phyloP scores from a whole-genome alignment of 1,140 invertebrate species.

The Leptopilina clavipes region DNA sequence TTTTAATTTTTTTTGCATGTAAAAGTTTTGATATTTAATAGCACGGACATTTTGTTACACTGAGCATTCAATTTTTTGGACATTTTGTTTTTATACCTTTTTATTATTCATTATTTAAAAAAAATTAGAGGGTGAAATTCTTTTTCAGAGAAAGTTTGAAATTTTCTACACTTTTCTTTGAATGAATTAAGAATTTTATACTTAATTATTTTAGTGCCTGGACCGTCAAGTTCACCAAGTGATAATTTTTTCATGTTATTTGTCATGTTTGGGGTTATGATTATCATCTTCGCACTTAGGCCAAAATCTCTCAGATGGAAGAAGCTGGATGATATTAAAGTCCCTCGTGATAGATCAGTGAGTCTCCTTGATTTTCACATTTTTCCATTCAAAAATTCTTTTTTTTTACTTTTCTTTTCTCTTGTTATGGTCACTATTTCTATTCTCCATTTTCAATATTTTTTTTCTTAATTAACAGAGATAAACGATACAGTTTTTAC shows the following conservation, averaged over 20 bases:
- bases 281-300: conserved; percentile 75
- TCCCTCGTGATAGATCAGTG: conserved; percentile 59
- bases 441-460: no score
- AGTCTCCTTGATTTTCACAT: conserved; percentile 42
- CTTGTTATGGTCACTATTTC: neutral
- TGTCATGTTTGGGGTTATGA: conserved; percentile 73
- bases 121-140: no score
- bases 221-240: conserved; percentile 57
- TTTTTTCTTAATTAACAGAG: no score
- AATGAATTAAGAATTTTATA: neutral
- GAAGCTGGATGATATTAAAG: conserved; percentile 66
- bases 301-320: conserved; percentile 73
- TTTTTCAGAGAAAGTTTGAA: no score
- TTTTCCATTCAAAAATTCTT: neutral
- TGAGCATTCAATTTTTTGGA: no score
- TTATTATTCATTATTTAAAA: no score
- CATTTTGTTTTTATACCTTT: no score
- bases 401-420: neutral
- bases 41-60: no score
- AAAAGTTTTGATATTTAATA: no score
- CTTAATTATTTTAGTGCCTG: conserved; percentile 69
- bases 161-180: no score
- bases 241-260: conserved; percentile 72
- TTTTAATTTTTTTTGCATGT: no score
- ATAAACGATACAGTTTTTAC: no score